Evolutionary conservation across 2,888 invertebrate genomes (phyloP), one percentile per base, ranked within the genome.

Genomic region (Dryobotodes eremita): DNA sequence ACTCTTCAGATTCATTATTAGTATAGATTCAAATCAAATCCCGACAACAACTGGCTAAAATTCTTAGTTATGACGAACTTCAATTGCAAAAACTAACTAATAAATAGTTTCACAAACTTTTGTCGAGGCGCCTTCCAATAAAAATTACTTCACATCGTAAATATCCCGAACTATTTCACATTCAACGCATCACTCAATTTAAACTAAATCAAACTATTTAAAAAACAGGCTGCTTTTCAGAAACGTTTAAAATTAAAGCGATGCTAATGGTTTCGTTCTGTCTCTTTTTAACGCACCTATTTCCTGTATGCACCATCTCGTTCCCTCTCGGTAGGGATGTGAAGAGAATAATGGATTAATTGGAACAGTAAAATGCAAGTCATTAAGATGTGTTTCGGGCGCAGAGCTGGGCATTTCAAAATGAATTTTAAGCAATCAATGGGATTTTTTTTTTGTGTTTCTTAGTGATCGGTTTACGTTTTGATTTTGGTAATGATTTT

Each of bases 171-270:
- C 79, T 66, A 79, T 84, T 90, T 84, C 88, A 81, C 86, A 90
- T 92, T 90, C 91, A 92, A 89, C 84, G 83, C 90, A 86, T 89
- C 84, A 88, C 88, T 89, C 84, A 86, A 90, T 92, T 90, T 88
- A 89, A 90, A 90, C 87, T 61, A 77, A 91, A 86, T 89, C 81
- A 88, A 87, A 89, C 87, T 85, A 90, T 90, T 91, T 86, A 89
- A 90, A 90, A 88, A 88, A 86, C 88, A 84, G 80, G 73, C 85
- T 85, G 86, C 87, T 88, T 87, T 91, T 89, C 83, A 87, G 87
- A 81, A 81, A 75, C 83, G 84, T 83, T 86, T 85, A 77, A 89
- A 90, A 89, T 90, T 88, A 88, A 90, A 89, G 83, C 87, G 87
- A 91, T 89, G 89, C 86, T 90, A 90, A 90, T 89, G 82, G 78